phyloP scores from a whole-genome alignment of 2,113 vertebrate genomes.

The Progne subis region DNA sequence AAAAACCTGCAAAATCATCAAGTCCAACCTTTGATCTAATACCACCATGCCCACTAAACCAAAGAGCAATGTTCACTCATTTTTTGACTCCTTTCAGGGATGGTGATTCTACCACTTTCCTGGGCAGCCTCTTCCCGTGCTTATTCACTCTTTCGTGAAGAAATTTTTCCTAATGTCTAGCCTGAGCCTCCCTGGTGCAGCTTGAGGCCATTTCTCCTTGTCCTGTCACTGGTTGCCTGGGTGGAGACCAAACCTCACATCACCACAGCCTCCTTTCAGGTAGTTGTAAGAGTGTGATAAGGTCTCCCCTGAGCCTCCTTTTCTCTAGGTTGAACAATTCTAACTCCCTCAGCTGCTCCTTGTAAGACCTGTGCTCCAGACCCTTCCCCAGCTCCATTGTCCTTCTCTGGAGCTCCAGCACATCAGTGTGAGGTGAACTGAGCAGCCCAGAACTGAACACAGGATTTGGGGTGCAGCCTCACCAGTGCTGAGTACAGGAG shows the following conservation, averaged over 20 bases:
- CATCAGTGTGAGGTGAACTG: background rate
- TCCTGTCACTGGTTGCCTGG: background rate
- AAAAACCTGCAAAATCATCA: background rate
- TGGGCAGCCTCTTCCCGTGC: background rate
- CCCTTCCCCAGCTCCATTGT: background rate
- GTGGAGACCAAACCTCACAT: background rate
- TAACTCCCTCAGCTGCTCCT: background rate
- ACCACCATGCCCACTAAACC: background rate
- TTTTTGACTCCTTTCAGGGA: background rate
- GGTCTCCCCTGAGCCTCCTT: background rate
- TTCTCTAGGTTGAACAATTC: background rate
- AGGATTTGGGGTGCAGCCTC: fast-evolving
- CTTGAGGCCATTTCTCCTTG: background rate
- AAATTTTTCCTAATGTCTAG: background rate
- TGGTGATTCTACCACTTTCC: background rate
- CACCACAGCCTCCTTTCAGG: background rate
- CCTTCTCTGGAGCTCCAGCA: background rate
- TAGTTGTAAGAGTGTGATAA: background rate
- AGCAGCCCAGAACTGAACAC: background rate
- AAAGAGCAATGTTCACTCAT: background rate
- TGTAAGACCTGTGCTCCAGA: background rate
- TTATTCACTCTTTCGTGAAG: background rate
- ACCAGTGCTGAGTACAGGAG: fast-evolving
- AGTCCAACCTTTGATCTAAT: background rate
- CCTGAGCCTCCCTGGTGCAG: background rate